Evolutionary conservation across 2,797 vertebrate genomes (phyloP).

Genomic region (Leontocebus nigricollis): DNA sequence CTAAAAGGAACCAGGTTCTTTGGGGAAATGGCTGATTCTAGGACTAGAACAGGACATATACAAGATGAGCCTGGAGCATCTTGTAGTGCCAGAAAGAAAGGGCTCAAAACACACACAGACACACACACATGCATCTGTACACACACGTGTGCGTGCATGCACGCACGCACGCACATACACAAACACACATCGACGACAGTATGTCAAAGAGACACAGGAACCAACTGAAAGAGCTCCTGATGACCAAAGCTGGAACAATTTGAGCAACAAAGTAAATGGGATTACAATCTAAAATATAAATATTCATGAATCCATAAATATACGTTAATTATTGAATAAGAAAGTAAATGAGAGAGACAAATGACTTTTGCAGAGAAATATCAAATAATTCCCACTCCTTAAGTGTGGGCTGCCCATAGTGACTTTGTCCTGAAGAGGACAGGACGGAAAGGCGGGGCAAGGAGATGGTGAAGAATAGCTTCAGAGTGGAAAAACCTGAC

Average conservation of each 20-base stretch:
- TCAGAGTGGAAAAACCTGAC: neutral
- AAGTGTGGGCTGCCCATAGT: neutral
- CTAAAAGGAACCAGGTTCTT: neutral
- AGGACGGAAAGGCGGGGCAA: neutral
- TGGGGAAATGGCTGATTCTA: neutral
- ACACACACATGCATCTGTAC: neutral
- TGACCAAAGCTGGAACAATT: neutral
- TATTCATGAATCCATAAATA: neutral
- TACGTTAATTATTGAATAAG: neutral
- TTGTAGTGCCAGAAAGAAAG: neutral
- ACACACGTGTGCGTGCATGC: too few species aligned
- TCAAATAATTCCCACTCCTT: neutral
- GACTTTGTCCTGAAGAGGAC: neutral
- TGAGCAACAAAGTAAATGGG: neutral
- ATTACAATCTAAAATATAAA: neutral
- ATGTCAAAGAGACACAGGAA: neutral
- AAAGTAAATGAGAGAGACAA: neutral
- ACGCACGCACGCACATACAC: neutral
- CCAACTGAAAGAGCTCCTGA: neutral
- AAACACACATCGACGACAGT: neutral
- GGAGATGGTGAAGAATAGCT: neutral
- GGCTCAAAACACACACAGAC: neutral
- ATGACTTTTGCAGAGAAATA: neutral
- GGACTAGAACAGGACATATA: neutral
- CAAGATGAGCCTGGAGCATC: neutral